Conservation (phyloP, 64 coral and sea anemone species). For the Catalaphyllia jardinei region DNA sequence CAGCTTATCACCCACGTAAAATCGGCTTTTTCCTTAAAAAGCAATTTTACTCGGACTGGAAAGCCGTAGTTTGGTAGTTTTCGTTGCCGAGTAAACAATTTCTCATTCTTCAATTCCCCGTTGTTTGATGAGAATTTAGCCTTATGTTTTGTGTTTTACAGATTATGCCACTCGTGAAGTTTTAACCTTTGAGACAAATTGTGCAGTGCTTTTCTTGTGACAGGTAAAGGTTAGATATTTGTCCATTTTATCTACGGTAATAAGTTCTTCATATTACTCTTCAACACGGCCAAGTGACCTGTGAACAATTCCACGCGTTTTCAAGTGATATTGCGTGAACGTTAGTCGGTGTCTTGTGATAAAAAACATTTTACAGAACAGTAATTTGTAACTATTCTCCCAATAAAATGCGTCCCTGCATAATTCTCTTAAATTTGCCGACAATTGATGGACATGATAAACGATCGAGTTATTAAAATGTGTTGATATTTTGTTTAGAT, state of each 20-base stretch:
- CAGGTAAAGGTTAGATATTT: constrained; percentile 27
- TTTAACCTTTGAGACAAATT: constrained; percentile 7
- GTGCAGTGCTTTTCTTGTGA: constrained; percentile 3
- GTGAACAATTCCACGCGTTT: neutral
- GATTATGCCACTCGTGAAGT: neutral
- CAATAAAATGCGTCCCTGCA: neutral
- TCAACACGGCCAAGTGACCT: neutral
- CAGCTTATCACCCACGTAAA: neutral
- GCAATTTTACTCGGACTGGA: neutral
- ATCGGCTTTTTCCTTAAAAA: neutral
- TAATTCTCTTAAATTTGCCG: constrained; percentile 21
- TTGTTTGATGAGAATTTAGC: neutral
- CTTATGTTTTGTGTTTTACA: constrained; percentile 7
- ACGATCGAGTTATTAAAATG: constrained; percentile 30
- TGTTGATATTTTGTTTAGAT: constrained; percentile 57
- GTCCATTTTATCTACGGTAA: neutral
- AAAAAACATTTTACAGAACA: neutral
- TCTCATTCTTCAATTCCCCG: neutral
- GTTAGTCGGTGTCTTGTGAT: neutral
- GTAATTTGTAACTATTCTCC: neutral
- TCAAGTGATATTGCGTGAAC: neutral
- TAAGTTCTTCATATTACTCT: neutral
- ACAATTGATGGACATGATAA: constrained; percentile 34
- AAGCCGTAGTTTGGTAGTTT: neutral
- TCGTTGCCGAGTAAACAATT: neutral